phyloP scores from a whole-genome alignment of 2,888 invertebrate species.

The Ichneumon xanthorius region DNA sequence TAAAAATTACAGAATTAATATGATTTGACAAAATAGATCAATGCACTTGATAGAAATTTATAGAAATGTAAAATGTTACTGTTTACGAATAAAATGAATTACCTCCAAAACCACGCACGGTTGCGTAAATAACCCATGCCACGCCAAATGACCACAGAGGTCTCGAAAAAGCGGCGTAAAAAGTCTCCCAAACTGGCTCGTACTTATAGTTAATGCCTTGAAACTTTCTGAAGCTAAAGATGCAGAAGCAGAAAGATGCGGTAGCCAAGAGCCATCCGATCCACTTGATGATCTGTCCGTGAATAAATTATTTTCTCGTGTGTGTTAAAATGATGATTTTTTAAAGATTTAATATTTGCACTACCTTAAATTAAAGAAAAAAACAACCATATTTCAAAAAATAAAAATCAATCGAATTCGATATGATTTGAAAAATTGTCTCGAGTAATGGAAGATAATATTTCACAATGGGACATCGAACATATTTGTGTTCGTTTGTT shows the following conservation, averaged over 20 bases:
- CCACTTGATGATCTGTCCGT: slow-evolving; percentile 57
- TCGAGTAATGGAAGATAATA: no score
- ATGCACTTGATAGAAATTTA: neutral
- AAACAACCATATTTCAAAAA: neutral
- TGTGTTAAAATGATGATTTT: neutral
- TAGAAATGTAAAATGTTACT: neutral
- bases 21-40: neutral
- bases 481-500: no score
- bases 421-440: no score
- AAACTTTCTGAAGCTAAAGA: slow-evolving; percentile 73
- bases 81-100: slow-evolving; percentile 35
- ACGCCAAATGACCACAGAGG: slow-evolving; percentile 85
- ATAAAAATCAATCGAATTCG: neutral
- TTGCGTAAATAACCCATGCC: slow-evolving; percentile 86
- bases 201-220: slow-evolving; percentile 79
- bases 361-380: neutral
- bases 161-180: slow-evolving; percentile 84
- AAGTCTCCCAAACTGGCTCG: slow-evolving; percentile 79
- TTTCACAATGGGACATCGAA: no score
- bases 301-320: neutral
- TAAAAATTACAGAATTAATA: neutral
- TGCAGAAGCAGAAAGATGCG: slow-evolving; percentile 67
- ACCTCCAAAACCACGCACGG: slow-evolving; percentile 85
- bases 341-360: neutral
- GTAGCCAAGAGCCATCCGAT: slow-evolving; percentile 71